Conservation (phyloP, 2,888 invertebrate genomes). For the Cepaea hortensis region DNA sequence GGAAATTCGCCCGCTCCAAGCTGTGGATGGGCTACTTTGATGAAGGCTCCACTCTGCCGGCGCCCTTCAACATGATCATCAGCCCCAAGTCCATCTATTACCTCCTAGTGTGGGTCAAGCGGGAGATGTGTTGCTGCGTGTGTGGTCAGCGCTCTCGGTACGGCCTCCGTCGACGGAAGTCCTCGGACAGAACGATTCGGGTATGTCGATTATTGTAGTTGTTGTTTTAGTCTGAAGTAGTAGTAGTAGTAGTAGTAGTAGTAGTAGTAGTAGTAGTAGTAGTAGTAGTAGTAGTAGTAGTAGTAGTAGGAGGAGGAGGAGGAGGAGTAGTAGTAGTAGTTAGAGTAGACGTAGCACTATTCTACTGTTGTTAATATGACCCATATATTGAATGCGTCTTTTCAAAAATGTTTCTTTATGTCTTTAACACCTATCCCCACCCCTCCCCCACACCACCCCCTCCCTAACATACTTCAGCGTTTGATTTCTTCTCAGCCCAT, state of each 20-base stretch:
- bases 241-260: background rate
- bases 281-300: background rate
- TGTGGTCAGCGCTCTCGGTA: background rate
- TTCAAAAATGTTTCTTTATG: too few relatives aligned
- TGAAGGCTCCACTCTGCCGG: slow-evolving; percentile 79
- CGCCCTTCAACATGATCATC: slow-evolving; percentile 79
- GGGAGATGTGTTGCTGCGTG: background rate
- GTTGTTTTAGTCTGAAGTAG: background rate
- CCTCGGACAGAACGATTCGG: slow-evolving; percentile 63
- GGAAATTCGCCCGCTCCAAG: slow-evolving; percentile 80
- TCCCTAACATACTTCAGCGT: too few relatives aligned
- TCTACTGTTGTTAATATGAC: too few relatives aligned
- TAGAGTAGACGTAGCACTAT: too few relatives aligned
- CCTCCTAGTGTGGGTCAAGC: slow-evolving; percentile 48
- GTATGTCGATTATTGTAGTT: slow-evolving; percentile 50
- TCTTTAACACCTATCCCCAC: too few relatives aligned
- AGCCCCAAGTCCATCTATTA: slow-evolving; percentile 78
- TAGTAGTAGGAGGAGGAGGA: background rate
- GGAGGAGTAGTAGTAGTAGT: too few relatives aligned
- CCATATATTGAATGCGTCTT: too few relatives aligned
- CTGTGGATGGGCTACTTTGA: slow-evolving; percentile 81
- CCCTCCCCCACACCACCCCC: too few relatives aligned
- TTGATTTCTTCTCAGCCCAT: too few relatives aligned
- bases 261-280: background rate
- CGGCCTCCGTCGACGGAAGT: slow-evolving; percentile 52